These are phyloP conservation scores for Nebria ingens DNA, from an alignment of 1,140 invertebrate species.

Conservation along the genomic window DNA sequence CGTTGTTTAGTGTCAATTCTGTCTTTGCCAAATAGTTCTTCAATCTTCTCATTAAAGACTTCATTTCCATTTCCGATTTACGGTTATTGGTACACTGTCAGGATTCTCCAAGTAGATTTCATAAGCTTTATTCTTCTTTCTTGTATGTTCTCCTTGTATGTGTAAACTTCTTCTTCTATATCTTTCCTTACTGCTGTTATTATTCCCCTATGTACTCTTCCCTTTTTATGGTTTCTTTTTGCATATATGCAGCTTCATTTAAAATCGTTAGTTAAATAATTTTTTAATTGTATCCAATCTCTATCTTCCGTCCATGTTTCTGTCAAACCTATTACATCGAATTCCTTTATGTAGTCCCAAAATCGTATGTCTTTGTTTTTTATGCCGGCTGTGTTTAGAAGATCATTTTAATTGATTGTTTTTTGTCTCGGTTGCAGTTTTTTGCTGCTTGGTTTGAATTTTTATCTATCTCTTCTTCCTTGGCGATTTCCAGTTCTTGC, in stretches of 20 bases:
- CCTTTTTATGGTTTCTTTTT: constrained; percentile 3
- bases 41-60: too few species aligned
- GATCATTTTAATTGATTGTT: too few species aligned
- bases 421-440: too few species aligned
- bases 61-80: background rate
- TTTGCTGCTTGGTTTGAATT: background rate
- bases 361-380: constrained; percentile 3
- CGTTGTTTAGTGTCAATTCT: too few species aligned
- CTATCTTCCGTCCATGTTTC: constrained; percentile 15
- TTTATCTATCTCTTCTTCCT: too few species aligned
- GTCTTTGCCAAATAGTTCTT: too few species aligned
- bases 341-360: constrained; percentile 5
- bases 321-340: constrained; percentile 10
- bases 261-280: background rate
- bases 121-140: background rate
- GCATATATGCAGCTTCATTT: constrained; percentile 9
- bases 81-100: background rate
- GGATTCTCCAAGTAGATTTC: background rate
- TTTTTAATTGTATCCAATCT: background rate
- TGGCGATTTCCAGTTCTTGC: background rate
- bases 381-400: constrained; percentile 8
- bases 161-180: background rate
- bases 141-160: background rate
- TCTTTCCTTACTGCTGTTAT: constrained; percentile 9
- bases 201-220: constrained; percentile 8